Evolutionary conservation across 2,888 invertebrate species (phyloP).

Genomic region (Cenopis cana): DNA sequence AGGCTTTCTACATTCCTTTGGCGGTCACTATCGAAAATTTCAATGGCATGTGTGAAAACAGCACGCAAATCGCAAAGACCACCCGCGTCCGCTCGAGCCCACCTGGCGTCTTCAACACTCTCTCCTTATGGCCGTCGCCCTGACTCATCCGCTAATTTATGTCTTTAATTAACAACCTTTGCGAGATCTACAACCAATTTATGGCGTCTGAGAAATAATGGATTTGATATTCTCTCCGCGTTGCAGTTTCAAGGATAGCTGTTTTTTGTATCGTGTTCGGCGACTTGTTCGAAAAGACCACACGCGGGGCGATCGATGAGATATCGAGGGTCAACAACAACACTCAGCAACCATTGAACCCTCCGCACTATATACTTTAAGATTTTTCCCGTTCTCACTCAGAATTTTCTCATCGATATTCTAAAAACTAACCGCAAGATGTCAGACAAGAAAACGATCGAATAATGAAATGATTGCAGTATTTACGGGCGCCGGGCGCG

Average conservation of each 20-base stretch:
- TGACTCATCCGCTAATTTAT: conserved; percentile 42
- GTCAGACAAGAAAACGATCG: conserved; percentile 5
- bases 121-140: conserved; percentile 16
- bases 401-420: conserved; percentile 23
- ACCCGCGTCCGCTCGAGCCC: conserved; percentile 19
- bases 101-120: conserved; percentile 28
- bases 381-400: conserved; percentile 1
- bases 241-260: conserved; percentile 15
- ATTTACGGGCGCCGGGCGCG: conserved; percentile 15
- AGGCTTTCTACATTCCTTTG: not conserved
- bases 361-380: not conserved
- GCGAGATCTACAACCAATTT: conserved; percentile 22
- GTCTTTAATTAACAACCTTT: conserved; percentile 30
- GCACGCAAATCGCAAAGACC: conserved; percentile 15
- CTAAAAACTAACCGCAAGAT: conserved; percentile 25
- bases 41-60: not conserved
- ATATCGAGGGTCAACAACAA: conserved; percentile 1
- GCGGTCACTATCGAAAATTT: not conserved
- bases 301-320: conserved; percentile 18
- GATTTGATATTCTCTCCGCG: conserved; percentile 3
- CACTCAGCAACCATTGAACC: not conserved
- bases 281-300: conserved; percentile 21
- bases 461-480: conserved; percentile 36
- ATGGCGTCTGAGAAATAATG: conserved; percentile 4
- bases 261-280: conserved; percentile 8